Conservation (phyloP, 2,113 vertebrate genomes). For the Nettapus auritus region DNA sequence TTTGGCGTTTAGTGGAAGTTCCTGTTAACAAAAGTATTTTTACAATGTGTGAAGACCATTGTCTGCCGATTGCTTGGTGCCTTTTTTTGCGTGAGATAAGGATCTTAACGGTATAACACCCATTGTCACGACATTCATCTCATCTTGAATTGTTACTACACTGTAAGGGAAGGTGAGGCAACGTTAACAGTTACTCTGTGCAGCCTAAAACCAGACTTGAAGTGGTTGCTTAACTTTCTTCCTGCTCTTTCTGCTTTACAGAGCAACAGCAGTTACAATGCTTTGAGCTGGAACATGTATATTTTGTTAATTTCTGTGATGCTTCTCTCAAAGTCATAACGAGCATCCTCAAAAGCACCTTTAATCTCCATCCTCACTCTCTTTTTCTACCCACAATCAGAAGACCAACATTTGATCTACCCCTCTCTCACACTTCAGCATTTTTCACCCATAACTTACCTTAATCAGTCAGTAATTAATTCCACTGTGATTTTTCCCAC, state of each 20-base stretch:
- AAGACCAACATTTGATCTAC: background rate
- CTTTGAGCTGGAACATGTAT: background rate
- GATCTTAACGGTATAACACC: background rate
- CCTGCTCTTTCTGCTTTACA: background rate
- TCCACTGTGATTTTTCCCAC: background rate
- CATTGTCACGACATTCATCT: background rate
- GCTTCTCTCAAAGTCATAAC: background rate
- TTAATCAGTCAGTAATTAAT: background rate
- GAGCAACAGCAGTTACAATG: background rate
- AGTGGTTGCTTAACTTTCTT: background rate
- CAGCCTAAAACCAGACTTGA: background rate
- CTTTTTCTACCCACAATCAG: background rate
- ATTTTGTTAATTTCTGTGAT: background rate
- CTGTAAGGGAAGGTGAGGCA: background rate
- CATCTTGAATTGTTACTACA: background rate
- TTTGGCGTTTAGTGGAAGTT: background rate
- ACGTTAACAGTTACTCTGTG: rapidly evolving
- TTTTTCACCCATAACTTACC: background rate
- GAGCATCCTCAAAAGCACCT: background rate
- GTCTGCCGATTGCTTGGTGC: background rate
- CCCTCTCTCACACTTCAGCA: background rate
- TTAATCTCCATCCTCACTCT: background rate
- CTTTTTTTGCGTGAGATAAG: background rate
- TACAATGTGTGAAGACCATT: background rate
- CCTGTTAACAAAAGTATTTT: background rate